A percentile compares a stretch with the other conserved stretches of the same genome.
phyloP scores from a whole-genome alignment of 1,140 invertebrate genomes.

The Marisa cornuarietis region DNA sequence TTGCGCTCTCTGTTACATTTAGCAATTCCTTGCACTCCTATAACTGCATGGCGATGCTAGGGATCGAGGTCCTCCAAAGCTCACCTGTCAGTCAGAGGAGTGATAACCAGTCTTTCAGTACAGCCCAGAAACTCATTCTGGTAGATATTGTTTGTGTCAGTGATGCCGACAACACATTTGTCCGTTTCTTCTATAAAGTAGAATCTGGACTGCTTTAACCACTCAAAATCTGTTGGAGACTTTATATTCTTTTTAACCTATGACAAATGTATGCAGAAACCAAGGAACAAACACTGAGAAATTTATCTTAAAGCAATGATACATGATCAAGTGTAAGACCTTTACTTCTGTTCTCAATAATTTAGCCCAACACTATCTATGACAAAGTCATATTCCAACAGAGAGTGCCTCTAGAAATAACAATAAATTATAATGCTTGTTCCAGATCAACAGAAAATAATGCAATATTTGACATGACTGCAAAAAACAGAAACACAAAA shows the following conservation, averaged over 20 bases:
- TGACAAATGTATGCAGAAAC: neutral
- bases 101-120: conserved; percentile 94
- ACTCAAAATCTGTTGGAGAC: conserved; percentile 88
- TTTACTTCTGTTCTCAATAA: neutral
- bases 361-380: too few species aligned
- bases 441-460: too few species aligned
- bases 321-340: neutral
- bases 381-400: neutral
- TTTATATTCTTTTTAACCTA: conserved; percentile 62
- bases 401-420: neutral
- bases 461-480: too few species aligned
- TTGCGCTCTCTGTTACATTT: neutral
- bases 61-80: neutral
- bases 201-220: conserved; percentile 95
- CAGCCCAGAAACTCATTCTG: conserved; percentile 98
- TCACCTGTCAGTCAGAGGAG: conserved; percentile 93
- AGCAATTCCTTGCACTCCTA: neutral
- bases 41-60: neutral
- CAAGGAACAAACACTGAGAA: too few species aligned
- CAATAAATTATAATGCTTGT: neutral
- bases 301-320: too few species aligned
- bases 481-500: too few species aligned
- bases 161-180: conserved; percentile 90
- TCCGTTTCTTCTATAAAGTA: conserved; percentile 97
- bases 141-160: conserved; percentile 93